These are phyloP conservation scores for Halictus rubicundus DNA, from an alignment of 1,140 invertebrate species.

Conservation along the genomic window DNA sequence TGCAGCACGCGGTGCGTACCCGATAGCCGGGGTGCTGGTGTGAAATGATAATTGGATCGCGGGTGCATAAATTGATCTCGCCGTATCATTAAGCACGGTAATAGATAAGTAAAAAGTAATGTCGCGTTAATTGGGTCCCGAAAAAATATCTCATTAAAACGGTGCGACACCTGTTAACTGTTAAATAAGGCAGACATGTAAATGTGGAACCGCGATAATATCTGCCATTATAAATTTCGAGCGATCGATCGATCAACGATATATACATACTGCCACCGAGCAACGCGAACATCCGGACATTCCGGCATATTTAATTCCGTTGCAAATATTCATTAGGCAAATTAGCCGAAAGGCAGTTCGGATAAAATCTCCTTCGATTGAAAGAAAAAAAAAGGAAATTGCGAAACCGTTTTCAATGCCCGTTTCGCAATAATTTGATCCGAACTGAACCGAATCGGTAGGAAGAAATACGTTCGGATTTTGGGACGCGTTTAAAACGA, in stretches of 20 bases:
- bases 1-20: neutral
- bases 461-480: neutral
- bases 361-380: no score
- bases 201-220: neutral
- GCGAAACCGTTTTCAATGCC: neutral
- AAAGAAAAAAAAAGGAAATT: no score
- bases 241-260: neutral
- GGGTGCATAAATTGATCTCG: neutral
- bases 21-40: neutral
- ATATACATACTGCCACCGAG: neutral
- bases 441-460: no score
- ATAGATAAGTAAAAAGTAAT: conserved; percentile 2
- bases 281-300: neutral
- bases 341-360: neutral
- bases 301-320: neutral
- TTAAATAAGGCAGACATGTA: neutral
- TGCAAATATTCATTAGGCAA: neutral
- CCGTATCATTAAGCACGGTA: neutral
- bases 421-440: neutral
- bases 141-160: neutral
- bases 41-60: neutral
- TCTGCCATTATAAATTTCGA: neutral
- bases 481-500: neutral
- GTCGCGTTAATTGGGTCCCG: conserved; percentile 1
- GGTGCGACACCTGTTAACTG: conserved; percentile 9